phyloP scores from a whole-genome alignment of 2,888 invertebrate genomes.

The Sarcophaga variegata region DNA sequence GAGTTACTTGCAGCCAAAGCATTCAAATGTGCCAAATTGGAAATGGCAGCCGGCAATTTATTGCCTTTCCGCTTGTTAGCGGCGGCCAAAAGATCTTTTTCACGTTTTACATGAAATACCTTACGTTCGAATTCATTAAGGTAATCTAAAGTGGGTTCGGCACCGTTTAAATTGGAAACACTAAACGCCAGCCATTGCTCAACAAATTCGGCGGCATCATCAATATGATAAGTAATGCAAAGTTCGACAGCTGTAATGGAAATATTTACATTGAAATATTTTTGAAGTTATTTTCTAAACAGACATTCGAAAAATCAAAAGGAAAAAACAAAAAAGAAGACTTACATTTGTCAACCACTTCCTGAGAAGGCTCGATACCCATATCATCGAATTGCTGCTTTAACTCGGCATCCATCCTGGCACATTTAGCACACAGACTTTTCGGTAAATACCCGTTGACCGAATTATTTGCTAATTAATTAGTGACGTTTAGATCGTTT shows the following conservation, averaged over 20 bases:
- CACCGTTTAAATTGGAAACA: slow-evolving; percentile 85
- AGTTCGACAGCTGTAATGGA: slow-evolving; percentile 61
- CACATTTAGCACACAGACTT: not conserved
- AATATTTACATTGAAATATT: not conserved
- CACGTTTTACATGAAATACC: slow-evolving; percentile 83
- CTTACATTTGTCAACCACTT: slow-evolving; percentile 85
- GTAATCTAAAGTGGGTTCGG: slow-evolving; percentile 84
- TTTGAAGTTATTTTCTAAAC: not conserved
- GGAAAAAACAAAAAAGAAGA: slow-evolving; percentile 33
- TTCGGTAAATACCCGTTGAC: too few species aligned
- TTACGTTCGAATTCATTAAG: slow-evolving; percentile 86
- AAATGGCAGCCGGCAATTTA: slow-evolving; percentile 65
- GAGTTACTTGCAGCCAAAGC: slow-evolving; percentile 61
- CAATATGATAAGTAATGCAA: slow-evolving; percentile 83
- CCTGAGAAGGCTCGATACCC: slow-evolving; percentile 84
- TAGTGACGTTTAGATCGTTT: too few species aligned
- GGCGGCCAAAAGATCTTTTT: slow-evolving; percentile 74
- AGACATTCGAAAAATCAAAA: too few species aligned
- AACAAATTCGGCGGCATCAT: slow-evolving; percentile 87
- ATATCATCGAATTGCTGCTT: slow-evolving; percentile 85
- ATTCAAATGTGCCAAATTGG: slow-evolving; percentile 65
- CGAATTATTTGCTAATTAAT: too few species aligned
- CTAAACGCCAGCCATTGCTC: slow-evolving; percentile 91
- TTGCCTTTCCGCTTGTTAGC: slow-evolving; percentile 72
- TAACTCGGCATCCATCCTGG: slow-evolving; percentile 77